A percentile compares a stretch with the other conserved stretches of the same genome.
phyloP scores from a whole-genome alignment of 2,797 vertebrate genomes.

The Discoglossus pictus region DNA sequence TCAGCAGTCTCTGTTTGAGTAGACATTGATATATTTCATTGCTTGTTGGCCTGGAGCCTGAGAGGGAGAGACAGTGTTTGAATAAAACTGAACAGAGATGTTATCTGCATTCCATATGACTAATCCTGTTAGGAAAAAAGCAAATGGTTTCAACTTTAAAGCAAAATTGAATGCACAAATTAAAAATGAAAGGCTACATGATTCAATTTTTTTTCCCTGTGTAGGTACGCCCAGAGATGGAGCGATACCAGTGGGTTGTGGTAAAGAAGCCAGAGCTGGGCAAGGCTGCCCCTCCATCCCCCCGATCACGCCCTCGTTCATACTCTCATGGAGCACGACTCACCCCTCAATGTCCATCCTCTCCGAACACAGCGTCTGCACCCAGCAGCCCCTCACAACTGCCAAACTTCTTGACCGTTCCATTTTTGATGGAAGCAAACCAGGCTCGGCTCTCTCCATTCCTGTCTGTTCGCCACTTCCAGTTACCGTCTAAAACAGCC shows the following conservation, averaged over 20 bases:
- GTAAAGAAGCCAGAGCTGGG: slow-evolving; percentile 72
- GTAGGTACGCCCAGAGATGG: slow-evolving; percentile 78
- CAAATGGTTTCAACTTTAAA: no score
- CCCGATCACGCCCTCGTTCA: slow-evolving; percentile 51
- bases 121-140: no score
- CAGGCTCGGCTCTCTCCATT: slow-evolving; percentile 60
- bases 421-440: slow-evolving; percentile 50
- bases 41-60: rapidly evolving
- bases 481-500: slow-evolving; percentile 65
- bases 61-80: no score
- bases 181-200: no score
- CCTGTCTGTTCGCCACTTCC: slow-evolving; percentile 64
- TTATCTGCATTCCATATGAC: no score
- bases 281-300: slow-evolving; percentile 59
- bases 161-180: no score
- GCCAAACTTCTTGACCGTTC: slow-evolving; percentile 62
- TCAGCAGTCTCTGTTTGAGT: no score
- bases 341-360: slow-evolving; percentile 47
- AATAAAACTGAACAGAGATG: no score
- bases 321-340: slow-evolving; percentile 48
- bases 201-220: neutral
- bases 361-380: slow-evolving; percentile 5
- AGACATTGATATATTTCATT: no score
- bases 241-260: slow-evolving; percentile 79
- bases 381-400: slow-evolving; percentile 34